Evolutionary conservation across 2,797 vertebrate genomes (phyloP), one percentile per base, ranked within the genome.

Genomic region (Parauchenoglanis ngamensis): DNA sequence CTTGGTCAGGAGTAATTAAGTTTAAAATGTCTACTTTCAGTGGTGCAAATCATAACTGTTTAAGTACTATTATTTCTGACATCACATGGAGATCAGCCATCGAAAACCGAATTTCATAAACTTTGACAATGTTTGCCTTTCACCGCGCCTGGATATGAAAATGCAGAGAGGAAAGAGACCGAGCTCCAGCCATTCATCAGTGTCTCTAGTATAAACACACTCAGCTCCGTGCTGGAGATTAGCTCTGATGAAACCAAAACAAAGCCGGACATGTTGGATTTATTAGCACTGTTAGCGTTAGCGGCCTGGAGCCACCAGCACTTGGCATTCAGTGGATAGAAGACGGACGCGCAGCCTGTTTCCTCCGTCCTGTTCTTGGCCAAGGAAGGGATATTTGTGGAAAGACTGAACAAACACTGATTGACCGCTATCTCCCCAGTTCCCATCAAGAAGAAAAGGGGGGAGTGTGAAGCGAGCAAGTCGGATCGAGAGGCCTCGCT

Each of bases 371-470:
- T 91, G 93, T 88, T 92, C 90, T 93, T 94, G 95, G 95, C 94
- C 94, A 92, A 90, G 94, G 93, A 94, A 91, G 94, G 96, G 94
- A 96, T 96, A 96, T 96, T 96, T 96, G 95, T 94, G 90, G 94
- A 96, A 94, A 94, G 95, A 94, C 96, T 96, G 96, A 96, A 96
- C 95, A 96, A 96, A 96, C 96, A 96, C 92, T 94, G 96, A 96
- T 96, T 96, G 94, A 95, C 95, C 90, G 91, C 94, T 96, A 96
- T 96, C 95, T 96, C 91, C 94, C 92, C 94, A 93, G 94, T 96
- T 96, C 95, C 95, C 96, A 96, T 95, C 94, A 94, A 92, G 94
- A 93, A 92, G 93, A 90, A 83, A 31, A 83, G 61, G 94, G 92
- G 92, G 92, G 93, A 93, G 91, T 89, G 91, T 90, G 89, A 88